Percentiles rank a stretch among this genome's conserved stretches.
Conservation (phyloP, 2,797 vertebrate species). For the Dicrostonyx torquatus region DNA sequence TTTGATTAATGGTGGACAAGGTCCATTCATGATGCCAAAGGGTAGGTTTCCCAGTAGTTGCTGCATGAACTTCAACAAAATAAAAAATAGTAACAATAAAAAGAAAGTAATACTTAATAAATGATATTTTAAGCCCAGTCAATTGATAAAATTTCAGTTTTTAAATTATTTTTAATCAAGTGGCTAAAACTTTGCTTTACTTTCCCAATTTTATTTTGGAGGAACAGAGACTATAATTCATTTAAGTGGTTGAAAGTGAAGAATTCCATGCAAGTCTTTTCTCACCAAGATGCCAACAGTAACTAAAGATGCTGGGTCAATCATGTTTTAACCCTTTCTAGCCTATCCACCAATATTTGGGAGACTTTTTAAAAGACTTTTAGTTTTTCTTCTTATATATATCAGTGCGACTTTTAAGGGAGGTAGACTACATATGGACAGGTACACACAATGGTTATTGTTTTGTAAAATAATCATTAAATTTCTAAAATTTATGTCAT, state of each 20-base stretch:
- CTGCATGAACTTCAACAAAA: background rate
- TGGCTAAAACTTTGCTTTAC: constrained; percentile 38
- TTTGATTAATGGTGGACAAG: background rate
- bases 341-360: background rate
- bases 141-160: constrained; percentile 48
- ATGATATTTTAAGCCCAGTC: constrained; percentile 1
- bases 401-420: constrained; percentile 6
- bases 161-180: background rate
- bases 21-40: background rate
- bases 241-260: constrained; percentile 48
- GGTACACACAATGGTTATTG: background rate
- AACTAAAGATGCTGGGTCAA: background rate
- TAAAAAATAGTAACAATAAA: background rate
- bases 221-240: constrained; percentile 14
- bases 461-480: constrained; percentile 45
- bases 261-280: background rate
- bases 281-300: background rate
- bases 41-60: background rate
- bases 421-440: background rate
- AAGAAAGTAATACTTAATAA: background rate
- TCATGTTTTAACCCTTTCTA: constrained; percentile 61
- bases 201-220: constrained; percentile 47
- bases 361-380: constrained; percentile 15
- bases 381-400: background rate
- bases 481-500: background rate